Evolutionary conservation across 2,113 vertebrate species (phyloP), one percentile per base, ranked within the genome.

Genomic region (Scomber colias): DNA sequence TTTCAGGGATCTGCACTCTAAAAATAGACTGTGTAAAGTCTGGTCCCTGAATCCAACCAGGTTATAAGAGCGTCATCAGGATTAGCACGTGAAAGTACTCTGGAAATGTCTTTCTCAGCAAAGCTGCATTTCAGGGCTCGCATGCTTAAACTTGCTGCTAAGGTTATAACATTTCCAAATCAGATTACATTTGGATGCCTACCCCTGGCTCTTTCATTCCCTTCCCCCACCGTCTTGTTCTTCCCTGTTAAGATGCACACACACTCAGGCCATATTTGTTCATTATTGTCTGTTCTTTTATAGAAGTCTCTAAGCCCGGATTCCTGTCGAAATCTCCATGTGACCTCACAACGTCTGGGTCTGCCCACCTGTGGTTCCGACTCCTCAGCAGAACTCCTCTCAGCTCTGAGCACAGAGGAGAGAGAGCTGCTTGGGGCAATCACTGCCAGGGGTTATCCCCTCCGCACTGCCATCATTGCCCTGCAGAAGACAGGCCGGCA

Each of bases 401-500:
- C 95, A 0, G 97, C 96, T 0, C 93, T 99, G 81, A 98, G 94
- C 92, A 94, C 95, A 14, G 97, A 97, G 84, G 98, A 99, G 85
- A 92, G 95, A 66, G 96, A 97, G 74, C 95, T 99, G 81, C 95
- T 99, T 1, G 91, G 89, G 64, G 94, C 95, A 0, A 92, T 99
- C 54, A 96, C 96, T 0, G 94, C 95, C 64, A 77, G 94, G 75
- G 97, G 97, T 17, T 99, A 99, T 79, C 93, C 97, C 0, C 83
- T 96, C 31, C 93, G 79, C 15, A 96, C 96, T 46, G 97, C 97
- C 80, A 96, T 99, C 65, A 90, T 94, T n/a, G 96, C 97, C 54
- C 94, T 99, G 63, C 98, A 99, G 95, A 98, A 96, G 92, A 96
- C 94, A 0, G 96, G 97, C 17, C 93, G 76, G 56, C 95, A 96